A percentile compares a stretch with the other conserved stretches of the same genome.
phyloP scores from a whole-genome alignment of 2,888 invertebrate genomes.

The Allacma fusca region DNA sequence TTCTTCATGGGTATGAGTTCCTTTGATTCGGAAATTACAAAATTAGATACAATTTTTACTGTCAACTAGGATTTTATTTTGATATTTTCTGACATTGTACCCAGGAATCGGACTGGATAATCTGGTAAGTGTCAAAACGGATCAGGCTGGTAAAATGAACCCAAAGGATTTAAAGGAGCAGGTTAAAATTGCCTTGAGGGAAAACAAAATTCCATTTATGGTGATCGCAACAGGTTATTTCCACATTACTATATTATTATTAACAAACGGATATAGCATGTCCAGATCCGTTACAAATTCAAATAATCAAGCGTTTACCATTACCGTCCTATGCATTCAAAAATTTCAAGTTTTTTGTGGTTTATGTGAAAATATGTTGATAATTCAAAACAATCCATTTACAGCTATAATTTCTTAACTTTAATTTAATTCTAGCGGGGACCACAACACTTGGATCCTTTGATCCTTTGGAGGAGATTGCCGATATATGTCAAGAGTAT shows the following conservation, averaged over 20 bases:
- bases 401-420: no score
- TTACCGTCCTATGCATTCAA: no score
- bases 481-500: constrained; percentile 36
- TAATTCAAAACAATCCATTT: no score
- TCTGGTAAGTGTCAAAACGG: background rate
- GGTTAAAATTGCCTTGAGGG: background rate
- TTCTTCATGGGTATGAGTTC: constrained; percentile 29
- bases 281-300: no score
- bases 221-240: background rate
- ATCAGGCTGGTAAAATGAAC: constrained; percentile 19
- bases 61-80: background rate
- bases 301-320: no score
- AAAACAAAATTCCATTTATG: constrained; percentile 20
- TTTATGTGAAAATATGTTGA: no score
- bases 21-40: no score
- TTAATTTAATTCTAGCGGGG: constrained; percentile 23
- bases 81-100: background rate
- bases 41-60: background rate
- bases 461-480: constrained; percentile 23
- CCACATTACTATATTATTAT: no score
- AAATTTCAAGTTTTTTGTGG: no score
- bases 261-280: no score
- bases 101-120: constrained; percentile 38
- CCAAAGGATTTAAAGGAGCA: background rate
- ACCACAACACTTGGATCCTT: constrained; percentile 40